These are phyloP conservation scores for Apodemia hepburni DNA, from an alignment of 2,888 invertebrate species.

Conservation along the genomic window DNA sequence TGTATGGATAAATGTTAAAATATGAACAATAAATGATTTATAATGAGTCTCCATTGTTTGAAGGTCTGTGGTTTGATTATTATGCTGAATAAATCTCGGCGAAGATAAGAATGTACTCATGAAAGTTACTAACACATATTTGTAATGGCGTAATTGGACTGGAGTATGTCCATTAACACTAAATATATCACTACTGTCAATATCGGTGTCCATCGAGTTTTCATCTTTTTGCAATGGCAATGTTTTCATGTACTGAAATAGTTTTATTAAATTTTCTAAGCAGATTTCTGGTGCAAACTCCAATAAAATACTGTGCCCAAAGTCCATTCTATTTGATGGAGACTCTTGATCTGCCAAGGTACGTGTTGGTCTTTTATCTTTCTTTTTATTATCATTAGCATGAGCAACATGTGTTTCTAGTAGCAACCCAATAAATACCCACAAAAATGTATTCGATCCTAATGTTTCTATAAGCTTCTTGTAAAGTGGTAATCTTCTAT, in stretches of 20 bases:
- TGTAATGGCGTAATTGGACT: conserved; percentile 91
- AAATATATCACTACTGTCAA: conserved; percentile 77
- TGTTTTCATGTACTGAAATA: conserved; percentile 83
- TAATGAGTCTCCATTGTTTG: conserved; percentile 81
- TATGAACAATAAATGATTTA: conserved; percentile 84
- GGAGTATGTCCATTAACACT: conserved; percentile 83
- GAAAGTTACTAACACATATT: conserved; percentile 88
- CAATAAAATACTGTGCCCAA: conserved; percentile 83
- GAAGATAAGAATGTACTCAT: conserved; percentile 85
- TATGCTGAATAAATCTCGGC: conserved; percentile 84
- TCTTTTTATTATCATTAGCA: conserved; percentile 69
- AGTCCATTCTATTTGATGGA: conserved; percentile 81
- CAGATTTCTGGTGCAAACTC: conserved; percentile 83
- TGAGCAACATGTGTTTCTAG: conserved; percentile 86
- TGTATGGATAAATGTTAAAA: conserved; percentile 83
- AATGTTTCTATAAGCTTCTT: conserved; percentile 88
- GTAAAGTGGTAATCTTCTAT: conserved; percentile 91
- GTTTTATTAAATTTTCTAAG: conserved; percentile 82
- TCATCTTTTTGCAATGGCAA: conserved; percentile 84
- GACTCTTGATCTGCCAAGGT: conserved; percentile 64
- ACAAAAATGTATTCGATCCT: conserved; percentile 81
- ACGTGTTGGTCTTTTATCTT: conserved; percentile 47
- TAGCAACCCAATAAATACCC: conserved; percentile 85
- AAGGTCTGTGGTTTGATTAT: conserved; percentile 71
- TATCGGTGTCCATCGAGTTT: conserved; percentile 58